These are phyloP conservation scores for Chiloscyllium punctatum DNA, from an alignment of 2,797 vertebrate genomes.

Conservation along the genomic window DNA sequence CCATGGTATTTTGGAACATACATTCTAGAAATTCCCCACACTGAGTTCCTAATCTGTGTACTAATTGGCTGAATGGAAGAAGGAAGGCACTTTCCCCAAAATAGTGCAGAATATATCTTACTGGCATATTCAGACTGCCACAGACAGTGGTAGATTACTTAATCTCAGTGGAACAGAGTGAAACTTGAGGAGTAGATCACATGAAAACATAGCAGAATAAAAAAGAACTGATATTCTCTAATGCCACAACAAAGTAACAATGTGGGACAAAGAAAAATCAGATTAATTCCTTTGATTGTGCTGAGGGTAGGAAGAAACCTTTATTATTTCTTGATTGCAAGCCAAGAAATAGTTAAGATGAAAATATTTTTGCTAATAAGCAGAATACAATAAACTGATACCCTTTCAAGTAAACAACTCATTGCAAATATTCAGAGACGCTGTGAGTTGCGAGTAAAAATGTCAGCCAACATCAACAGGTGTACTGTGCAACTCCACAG, in stretches of 20 bases:
- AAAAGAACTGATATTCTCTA: not conserved
- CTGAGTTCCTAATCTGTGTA: not conserved
- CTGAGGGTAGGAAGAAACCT: not conserved
- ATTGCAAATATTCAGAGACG: not conserved
- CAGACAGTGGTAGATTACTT: not conserved
- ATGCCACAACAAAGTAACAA: not conserved
- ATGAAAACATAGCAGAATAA: not conserved
- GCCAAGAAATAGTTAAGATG: not conserved
- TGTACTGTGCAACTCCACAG: not conserved
- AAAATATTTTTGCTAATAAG: not conserved
- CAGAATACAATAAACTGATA: not conserved
- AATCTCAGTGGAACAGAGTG: not conserved
- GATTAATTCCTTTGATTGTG: not conserved
- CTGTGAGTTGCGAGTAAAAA: not conserved
- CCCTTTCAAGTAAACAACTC: not conserved
- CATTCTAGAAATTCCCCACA: not conserved
- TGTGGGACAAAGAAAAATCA: not conserved
- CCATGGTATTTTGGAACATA: not conserved
- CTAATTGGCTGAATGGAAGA: not conserved
- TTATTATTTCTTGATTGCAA: not conserved
- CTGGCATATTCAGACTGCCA: not conserved
- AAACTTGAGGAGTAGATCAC: not conserved
- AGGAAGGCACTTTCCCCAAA: not conserved
- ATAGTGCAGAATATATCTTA: not conserved
- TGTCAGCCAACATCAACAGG: not conserved